Base-by-base conservation (phyloP, 2,888 invertebrate species). In the Protodeltote pygarga region DNA sequence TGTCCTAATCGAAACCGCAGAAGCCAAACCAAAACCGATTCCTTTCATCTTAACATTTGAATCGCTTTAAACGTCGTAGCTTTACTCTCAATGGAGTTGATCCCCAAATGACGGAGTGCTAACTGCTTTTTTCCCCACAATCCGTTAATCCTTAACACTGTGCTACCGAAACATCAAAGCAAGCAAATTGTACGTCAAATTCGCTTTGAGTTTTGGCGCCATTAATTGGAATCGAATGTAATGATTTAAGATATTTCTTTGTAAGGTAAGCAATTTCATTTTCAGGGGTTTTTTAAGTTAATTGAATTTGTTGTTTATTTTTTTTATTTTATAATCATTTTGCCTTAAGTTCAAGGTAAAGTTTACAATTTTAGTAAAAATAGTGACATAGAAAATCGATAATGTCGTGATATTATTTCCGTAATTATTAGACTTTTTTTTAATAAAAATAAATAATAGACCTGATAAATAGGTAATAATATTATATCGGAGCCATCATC, bases 151-250 rank as follows among this genome's bases (percentile, higher is more conserved):
- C 39, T 23, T 25, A 61, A 64, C 71, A 63, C 62, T 67, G 66
- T 41, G 45, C 23, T 29, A 25, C 42, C 37, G 27, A 48, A 47
- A 71, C 71, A 73, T 75, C 78, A 78, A 78, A 78, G 73, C 72
- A 61, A 75, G 71, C 67, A 71, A 71, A 71, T 64, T 58, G 50
- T 48, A 61, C 57, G 41, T 59, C 41, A 47, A 55, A 59, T 62
- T 60, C 35, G 62, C 20, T 32, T 32, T 17, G 28, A 63, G 42
- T 66, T 60, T 47, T 59, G 27, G 42, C 37, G 24, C 35, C 55
- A 44, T 71, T 72, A 72, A 77, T 77, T 73, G 72, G 62, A 74
- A 71, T 60, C 47, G 62, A 69, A 72, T 61, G 63, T 68, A 61
- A 66, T 61, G 60, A 60, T 53, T 68, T 65, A n/a, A n/a, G n/a